A percentile compares a stretch with the other conserved stretches of the same genome.
Evolutionary conservation across 2,113 vertebrate species (phyloP).

Genomic region (Malurus melanocephalus): DNA sequence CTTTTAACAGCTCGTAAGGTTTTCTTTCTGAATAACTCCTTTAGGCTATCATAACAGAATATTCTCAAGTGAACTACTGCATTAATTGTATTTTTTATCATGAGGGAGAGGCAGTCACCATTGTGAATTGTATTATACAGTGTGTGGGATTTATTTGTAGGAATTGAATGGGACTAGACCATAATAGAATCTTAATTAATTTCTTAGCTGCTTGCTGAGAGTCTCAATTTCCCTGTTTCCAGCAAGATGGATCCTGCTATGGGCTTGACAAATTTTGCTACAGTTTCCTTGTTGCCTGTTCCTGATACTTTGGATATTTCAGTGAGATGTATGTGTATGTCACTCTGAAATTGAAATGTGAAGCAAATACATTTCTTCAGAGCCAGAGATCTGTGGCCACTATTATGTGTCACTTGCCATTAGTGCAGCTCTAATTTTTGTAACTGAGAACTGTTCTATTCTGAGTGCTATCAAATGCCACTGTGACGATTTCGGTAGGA

Average conservation of each 20-base stretch:
- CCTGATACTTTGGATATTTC: not conserved
- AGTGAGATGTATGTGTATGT: not conserved
- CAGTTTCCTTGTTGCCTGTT: not conserved
- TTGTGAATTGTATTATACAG: not conserved
- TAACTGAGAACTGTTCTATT: not conserved
- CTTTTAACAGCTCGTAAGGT: not conserved
- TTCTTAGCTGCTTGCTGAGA: not conserved
- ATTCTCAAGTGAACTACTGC: not conserved
- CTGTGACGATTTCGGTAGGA: not conserved
- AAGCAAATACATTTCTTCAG: not conserved
- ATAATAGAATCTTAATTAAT: not conserved
- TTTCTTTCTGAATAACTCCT: not conserved
- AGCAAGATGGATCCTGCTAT: not conserved
- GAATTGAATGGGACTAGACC: not conserved
- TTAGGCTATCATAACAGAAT: not conserved
- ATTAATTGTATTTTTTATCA: not conserved
- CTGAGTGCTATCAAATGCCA: not conserved
- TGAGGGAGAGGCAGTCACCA: not conserved
- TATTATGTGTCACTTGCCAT: accelerated
- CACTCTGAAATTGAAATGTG: not conserved
- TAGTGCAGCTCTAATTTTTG: not conserved
- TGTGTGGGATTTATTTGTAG: not conserved
- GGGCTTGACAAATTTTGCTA: not conserved
- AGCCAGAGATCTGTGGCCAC: not conserved
- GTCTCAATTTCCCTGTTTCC: not conserved